Percentiles rank a stretch among this genome's conserved stretches.
phyloP scores from a whole-genome alignment of 1,140 invertebrate genomes.

The Papilio polyxenes region DNA sequence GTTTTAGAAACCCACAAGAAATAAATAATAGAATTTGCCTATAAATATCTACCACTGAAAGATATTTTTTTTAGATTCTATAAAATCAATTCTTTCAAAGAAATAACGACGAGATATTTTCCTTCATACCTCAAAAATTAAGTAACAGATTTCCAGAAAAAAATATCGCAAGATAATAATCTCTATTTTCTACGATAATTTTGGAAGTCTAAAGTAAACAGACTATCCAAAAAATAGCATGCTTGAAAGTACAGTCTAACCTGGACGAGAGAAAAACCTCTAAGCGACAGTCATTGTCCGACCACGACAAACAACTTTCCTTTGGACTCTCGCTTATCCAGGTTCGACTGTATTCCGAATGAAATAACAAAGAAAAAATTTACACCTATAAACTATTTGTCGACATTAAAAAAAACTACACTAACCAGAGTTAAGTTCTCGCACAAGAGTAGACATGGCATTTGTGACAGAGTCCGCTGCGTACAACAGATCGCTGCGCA shows the following conservation, averaged over 20 bases:
- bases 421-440: conserved; percentile 95
- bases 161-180: background rate
- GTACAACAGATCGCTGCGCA: conserved; percentile 92
- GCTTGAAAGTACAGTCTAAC: background rate
- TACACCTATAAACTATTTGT: conserved; percentile 35
- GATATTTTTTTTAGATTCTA: too few relatives aligned
- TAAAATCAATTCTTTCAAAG: background rate
- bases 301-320: too few relatives aligned
- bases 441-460: conserved; percentile 97
- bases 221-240: conserved; percentile 23
- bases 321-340: too few relatives aligned
- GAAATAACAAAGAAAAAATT: conserved; percentile 17
- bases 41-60: background rate
- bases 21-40: background rate
- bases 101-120: background rate
- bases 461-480: conserved; percentile 97
- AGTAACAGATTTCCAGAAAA: background rate
- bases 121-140: background rate
- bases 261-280: background rate
- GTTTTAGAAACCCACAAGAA: background rate
- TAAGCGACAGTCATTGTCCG: too few relatives aligned
- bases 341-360: background rate
- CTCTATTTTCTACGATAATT: too few relatives aligned
- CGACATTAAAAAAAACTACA: conserved; percentile 37
- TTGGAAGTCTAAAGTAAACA: conserved; percentile 33